These are phyloP conservation scores for Spea hammondii DNA, from an alignment of 2,797 vertebrate genomes.

Conservation along the genomic window DNA sequence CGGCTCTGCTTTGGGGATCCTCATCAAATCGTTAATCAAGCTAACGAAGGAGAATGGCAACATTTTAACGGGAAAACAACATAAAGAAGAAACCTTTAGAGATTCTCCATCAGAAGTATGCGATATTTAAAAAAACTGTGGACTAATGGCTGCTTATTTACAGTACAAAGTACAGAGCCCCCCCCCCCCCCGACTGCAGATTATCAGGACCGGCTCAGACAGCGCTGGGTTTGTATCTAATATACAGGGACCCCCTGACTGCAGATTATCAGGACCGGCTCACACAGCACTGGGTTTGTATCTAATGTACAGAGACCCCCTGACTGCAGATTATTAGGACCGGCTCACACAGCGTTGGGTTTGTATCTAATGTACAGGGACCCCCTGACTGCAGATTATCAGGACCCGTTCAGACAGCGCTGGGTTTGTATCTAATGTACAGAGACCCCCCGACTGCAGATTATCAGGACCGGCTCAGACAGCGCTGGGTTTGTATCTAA, in stretches of 20 bases:
- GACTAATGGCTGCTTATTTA: too few species aligned
- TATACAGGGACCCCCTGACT: not conserved
- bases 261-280: not conserved
- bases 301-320: not conserved
- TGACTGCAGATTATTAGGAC: not conserved
- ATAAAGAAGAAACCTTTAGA: not conserved
- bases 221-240: not conserved
- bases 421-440: not conserved
- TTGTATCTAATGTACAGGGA: not conserved
- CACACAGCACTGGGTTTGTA: not conserved
- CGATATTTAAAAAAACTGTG: too few species aligned
- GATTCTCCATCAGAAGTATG: too few species aligned
- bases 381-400: not conserved
- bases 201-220: not conserved
- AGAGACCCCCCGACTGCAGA: not conserved
- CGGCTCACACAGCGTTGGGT: not conserved
- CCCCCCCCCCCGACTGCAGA: not conserved
- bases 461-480: not conserved
- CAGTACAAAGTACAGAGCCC: not conserved
- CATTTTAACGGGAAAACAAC: constrained; percentile 34
- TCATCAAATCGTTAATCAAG: constrained; percentile 35
- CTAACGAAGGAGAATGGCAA: constrained; percentile 39
- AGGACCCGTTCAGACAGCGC: not conserved
- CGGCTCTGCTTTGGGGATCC: constrained; percentile 55
- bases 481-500: not conserved